Conservation (phyloP, 2,113 vertebrate species). For the Ceuthmochares aereus region DNA sequence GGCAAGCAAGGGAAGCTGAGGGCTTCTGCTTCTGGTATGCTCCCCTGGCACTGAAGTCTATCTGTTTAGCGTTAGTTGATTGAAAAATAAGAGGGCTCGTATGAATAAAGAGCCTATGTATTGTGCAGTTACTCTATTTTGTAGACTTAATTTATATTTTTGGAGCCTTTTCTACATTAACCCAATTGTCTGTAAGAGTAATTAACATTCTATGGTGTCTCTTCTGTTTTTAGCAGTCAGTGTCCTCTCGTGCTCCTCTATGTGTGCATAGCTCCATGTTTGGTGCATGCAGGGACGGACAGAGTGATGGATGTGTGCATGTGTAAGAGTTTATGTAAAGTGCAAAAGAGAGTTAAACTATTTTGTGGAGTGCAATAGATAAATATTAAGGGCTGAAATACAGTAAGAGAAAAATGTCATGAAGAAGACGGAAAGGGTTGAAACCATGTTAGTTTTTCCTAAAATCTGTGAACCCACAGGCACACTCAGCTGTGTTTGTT, state of each 20-base stretch:
- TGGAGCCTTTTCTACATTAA: neutral
- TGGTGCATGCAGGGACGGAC: neutral
- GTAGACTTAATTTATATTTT: neutral
- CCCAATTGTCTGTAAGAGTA: neutral
- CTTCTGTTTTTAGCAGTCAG: neutral
- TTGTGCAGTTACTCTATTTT: neutral
- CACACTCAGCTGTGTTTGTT: neutral
- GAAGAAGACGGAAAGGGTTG: neutral
- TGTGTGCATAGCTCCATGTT: fast-evolving
- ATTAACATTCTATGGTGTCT: fast-evolving
- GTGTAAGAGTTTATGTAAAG: neutral
- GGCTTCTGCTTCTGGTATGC: neutral
- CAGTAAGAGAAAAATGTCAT: neutral
- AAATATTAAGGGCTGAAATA: neutral
- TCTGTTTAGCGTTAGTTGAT: neutral
- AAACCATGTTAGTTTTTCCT: neutral
- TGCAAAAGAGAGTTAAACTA: neutral
- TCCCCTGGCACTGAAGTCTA: neutral
- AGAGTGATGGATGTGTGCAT: neutral
- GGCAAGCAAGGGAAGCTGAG: neutral
- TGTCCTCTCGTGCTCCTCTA: fast-evolving
- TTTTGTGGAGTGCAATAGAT: neutral
- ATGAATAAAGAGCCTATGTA: neutral
- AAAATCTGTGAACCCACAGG: neutral
- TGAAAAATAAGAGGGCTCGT: fast-evolving